Conservation (phyloP, 2,797 vertebrate species). For the Muscicapa striata region DNA sequence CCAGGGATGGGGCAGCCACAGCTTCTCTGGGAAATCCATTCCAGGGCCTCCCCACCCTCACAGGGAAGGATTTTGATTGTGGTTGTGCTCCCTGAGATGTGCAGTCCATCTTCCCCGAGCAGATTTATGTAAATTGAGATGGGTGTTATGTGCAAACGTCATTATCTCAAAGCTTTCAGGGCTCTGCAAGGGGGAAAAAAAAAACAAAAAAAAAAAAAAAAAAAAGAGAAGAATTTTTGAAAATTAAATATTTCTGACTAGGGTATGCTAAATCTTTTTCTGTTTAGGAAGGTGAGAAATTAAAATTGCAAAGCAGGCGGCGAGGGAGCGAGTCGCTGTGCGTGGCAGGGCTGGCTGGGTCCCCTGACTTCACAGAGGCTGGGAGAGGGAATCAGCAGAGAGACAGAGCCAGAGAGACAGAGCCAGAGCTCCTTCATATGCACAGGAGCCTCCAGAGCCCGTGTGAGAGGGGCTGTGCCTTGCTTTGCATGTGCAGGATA, state of each 20-base stretch:
- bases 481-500: neutral
- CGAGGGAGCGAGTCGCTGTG: neutral
- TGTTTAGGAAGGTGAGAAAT: constrained; percentile 74
- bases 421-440: neutral
- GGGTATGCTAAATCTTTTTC: constrained; percentile 59
- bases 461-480: neutral
- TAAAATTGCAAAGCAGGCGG: constrained; percentile 68
- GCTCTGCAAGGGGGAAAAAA: neutral
- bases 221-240: constrained; percentile 1
- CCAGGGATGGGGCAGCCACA: neutral
- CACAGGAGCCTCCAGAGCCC: neutral
- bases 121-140: neutral
- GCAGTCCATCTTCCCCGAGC: neutral
- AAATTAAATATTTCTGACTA: constrained; percentile 74
- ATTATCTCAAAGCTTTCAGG: constrained; percentile 9
- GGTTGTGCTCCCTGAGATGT: neutral
- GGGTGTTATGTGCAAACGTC: constrained; percentile 18
- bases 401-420: neutral
- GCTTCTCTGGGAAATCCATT: neutral
- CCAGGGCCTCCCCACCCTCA: neutral
- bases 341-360: constrained; percentile 14
- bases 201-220: neutral
- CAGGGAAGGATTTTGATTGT: neutral
- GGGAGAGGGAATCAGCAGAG: neutral
- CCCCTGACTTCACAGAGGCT: neutral